Base-by-base conservation (phyloP, 2,113 vertebrate genomes). In the Bubo scandiacus region DNA sequence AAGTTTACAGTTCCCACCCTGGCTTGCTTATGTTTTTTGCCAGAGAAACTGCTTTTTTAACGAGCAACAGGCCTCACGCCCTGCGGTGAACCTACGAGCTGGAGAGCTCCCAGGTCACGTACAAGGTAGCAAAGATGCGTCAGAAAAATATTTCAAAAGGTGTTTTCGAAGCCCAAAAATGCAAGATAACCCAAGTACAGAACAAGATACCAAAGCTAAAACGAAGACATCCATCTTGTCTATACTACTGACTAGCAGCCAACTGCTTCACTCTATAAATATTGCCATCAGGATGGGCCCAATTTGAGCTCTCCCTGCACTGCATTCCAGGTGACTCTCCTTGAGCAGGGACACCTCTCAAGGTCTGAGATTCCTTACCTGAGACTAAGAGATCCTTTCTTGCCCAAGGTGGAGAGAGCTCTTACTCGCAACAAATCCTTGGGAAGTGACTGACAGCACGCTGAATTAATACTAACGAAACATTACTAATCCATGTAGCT, bases 61-160 rank as follows among this genome's bases (percentile, higher is more conserved):
- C 29, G 23, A 74, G 23, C 9, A 68, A 84, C 4, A 54, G 21
- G 52, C 16, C 23, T 70, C 15, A 1, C 5, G 18, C 7, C 63
- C 38, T 58, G 51, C 10, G 22, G 7, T 42, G 70, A 65, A 40
- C 6, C 34, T 58, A 54, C 0, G 3, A 71, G 57, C 38, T 54
- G 38, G 36, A 75, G n/a, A 27, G 12, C 51, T 77, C 25, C 62
- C 75, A 67, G 38, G 19, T 59, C 30, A 5, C 0, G 0, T 32
- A 18, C 6, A n/a, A 84, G 55, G 79, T 45, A 68, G 67, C 7
- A 19, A 70, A 91, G 42, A 10, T 23, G 9, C 49, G 27, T 57
- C 1, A 0, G 54, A 52, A 83, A 88, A 83, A 78, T 45, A 72
- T 66, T 83, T 82, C 58, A 15, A 62, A 63, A 74, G 42, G 66